Base-by-base conservation (phyloP, 2,888 invertebrate genomes). In the Melinaea menophilus region DNA sequence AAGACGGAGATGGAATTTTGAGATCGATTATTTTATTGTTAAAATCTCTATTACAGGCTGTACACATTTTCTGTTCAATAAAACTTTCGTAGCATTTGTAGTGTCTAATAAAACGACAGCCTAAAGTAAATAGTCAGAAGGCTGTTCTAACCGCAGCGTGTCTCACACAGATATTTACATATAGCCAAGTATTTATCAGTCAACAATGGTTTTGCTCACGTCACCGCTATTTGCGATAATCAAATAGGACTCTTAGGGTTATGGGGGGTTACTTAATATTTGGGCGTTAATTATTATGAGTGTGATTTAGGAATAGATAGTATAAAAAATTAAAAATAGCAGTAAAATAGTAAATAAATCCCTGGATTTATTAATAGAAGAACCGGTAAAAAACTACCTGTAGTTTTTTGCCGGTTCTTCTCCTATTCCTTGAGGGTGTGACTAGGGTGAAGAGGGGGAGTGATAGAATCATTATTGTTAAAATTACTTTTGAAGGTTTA, bases 161-260 rank as follows among this genome's bases (percentile, higher is more conserved):
- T 63, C 11, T 56, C 35, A 11, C n/a, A 48, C 35, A 46, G 56
- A 51, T 56, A 56, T 61, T 56, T 48, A 56, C 60, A 58, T 11
- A 56, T 57, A 47, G 51, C 11, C 12, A 47, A 33, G 54, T 57
- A 55, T 66, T 65, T 58, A 33, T 45, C 33, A 59, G 55, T 60
- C 48, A 60, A 66, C 56, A 61, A 58, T 33, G 12, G 46, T 34
- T 56, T 47, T 62, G 58, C 51, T 57, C 57, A 60, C 55, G 47
- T 60, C 47, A 56, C 54, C n/a, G n/a, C 11, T 64, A 64, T 64
- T 64, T 60, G 60, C 31, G 56, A 48, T 12, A 31, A 37, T 55
- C 54, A 60, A 57, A 60, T 63, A 57, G 54, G 51, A 31, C 31
- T 22, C 37, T 41, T 41, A 2, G 41, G 41, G 31, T 2, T 5